Conservation (phyloP, 2,113 vertebrate species). For the Balaeniceps rex region DNA sequence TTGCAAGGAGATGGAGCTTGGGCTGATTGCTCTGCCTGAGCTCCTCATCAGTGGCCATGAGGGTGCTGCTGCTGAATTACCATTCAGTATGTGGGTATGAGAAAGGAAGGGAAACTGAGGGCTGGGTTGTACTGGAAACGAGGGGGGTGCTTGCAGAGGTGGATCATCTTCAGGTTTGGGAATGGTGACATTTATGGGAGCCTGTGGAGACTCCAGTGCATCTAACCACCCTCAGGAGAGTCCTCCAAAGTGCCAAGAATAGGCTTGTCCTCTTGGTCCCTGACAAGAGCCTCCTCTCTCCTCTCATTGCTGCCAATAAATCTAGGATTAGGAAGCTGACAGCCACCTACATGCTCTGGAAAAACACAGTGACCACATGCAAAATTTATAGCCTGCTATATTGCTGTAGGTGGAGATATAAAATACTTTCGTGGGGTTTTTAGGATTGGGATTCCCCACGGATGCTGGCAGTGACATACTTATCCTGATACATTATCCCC, state of each 20-base stretch:
- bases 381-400: conserved; percentile 18
- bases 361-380: conserved; percentile 21
- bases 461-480: background rate
- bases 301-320: conserved; percentile 24
- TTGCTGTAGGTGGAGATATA: conserved; percentile 6
- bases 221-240: background rate
- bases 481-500: background rate
- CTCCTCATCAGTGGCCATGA: background rate
- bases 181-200: background rate
- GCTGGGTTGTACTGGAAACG: background rate
- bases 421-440: conserved; percentile 13
- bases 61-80: background rate
- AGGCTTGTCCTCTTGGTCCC: background rate
- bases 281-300: background rate
- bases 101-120: background rate
- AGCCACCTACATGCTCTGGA: background rate
- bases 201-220: background rate
- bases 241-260: background rate
- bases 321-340: conserved; percentile 26
- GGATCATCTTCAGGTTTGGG: background rate
- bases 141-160: background rate
- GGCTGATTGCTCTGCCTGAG: background rate
- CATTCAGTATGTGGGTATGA: background rate
- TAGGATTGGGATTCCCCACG: conserved; percentile 21
- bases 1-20: background rate